Base-by-base conservation (phyloP, 2,888 invertebrate genomes). In the Drosophila putrida region DNA sequence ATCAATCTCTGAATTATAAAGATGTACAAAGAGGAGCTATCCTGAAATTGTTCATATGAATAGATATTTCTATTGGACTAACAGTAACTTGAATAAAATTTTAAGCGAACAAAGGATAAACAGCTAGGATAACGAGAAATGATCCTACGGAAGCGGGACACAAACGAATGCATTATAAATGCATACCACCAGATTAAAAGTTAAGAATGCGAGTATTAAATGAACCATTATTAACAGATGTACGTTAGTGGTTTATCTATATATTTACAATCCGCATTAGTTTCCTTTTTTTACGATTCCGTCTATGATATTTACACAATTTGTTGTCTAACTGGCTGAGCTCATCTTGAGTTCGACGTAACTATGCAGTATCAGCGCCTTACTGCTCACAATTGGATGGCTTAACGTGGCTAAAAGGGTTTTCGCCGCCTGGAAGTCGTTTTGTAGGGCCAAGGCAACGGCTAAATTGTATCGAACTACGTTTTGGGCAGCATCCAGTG, bases 391-490 rank as follows among this genome's bases (percentile, higher is more conserved):
- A 63, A 92, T 88, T 1, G 92, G 86, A 78, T 93, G 92, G 8
- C 86, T 90, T 36, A 92, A 88, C 3, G 90, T 87, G 25, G 77
- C 63, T 8, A 93, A 54, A 13, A 91, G 75, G 20, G 77, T 80
- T 55, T 89, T 87, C 0, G 94, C 93, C 90, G 95, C 95, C 71
- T 95, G 95, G 46, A 95, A 93, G 88, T 97, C 96, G 4, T 96
- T 96, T 66, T 95, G 94, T 46, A 96, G 93, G 11, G 96, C 95
- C 90, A 96, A 95, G 8, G 95, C 95, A 2, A 96, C 95, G 5
- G 96, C 96, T 74, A 96, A 93, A 92, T 97, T 97, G 88, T 97
- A 97, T 73, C 95, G 95, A 85, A 96, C 93, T 28, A 96, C 94
- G n/a, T 95, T 95, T 82, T 94, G 94, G 0, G 95, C 96, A 13